These are phyloP conservation scores for Amblyopsis rosae DNA, from an alignment of 2,113 vertebrate species.

Conservation along the genomic window DNA sequence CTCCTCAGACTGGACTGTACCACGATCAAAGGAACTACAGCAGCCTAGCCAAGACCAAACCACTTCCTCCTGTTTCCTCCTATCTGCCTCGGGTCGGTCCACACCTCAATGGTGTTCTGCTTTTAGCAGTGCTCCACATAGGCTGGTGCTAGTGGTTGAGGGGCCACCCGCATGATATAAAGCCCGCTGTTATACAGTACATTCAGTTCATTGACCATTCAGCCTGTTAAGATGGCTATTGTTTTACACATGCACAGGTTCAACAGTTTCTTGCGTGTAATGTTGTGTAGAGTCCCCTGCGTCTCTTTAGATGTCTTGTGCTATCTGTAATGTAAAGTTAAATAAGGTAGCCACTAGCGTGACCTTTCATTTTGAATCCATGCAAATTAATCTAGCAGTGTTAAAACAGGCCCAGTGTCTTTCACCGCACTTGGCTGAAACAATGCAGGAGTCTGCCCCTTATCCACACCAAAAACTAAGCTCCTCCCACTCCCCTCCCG, in stretches of 20 bases:
- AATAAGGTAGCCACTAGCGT: neutral
- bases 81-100: slow-evolving; percentile 74
- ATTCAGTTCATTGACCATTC: slow-evolving; percentile 18
- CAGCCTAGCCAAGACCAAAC: slow-evolving; percentile 87
- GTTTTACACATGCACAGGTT: neutral
- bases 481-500: slow-evolving; percentile 32
- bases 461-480: slow-evolving; percentile 24
- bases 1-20: slow-evolving; percentile 87
- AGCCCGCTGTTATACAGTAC: neutral
- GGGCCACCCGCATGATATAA: neutral
- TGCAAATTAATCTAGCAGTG: slow-evolving; percentile 14
- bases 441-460: slow-evolving; percentile 16
- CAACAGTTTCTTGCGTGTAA: too few species aligned
- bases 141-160: neutral
- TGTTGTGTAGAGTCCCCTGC: neutral
- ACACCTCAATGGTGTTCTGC: slow-evolving; percentile 6
- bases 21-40: slow-evolving; percentile 92
- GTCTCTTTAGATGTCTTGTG: neutral
- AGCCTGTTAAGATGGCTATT: neutral
- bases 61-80: slow-evolving; percentile 57
- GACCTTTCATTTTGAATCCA: slow-evolving; percentile 25
- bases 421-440: slow-evolving; percentile 13
- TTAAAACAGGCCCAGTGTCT: slow-evolving; percentile 1
- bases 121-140: slow-evolving; percentile 6
- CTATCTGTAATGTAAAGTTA: neutral